Evolutionary conservation across 2,888 invertebrate genomes (phyloP).

Genomic region (Drosophila cognata): DNA sequence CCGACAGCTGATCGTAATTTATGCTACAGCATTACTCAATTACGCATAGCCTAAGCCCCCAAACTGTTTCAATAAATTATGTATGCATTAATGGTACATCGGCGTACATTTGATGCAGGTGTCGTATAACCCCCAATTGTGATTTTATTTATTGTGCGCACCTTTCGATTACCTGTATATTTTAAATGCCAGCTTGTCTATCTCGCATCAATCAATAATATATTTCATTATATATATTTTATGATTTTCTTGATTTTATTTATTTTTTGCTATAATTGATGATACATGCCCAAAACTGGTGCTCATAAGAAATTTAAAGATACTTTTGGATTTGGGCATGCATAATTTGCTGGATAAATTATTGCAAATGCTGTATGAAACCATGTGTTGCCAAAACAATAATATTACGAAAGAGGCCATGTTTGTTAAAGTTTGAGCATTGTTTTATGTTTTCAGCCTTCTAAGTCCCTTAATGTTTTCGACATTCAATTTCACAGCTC

Average conservation of each 20-base stretch:
- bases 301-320: neutral
- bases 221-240: conserved; percentile 31
- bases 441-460: neutral
- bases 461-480: conserved; percentile 42
- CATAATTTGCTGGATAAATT: conserved; percentile 4
- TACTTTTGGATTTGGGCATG: neutral
- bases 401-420: conserved; percentile 12
- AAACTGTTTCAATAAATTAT: conserved; percentile 42
- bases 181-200: conserved; percentile 20
- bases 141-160: conserved; percentile 5
- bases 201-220: conserved; percentile 51
- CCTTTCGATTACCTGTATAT: conserved; percentile 21
- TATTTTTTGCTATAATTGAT: neutral
- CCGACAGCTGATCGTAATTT: conserved; percentile 57
- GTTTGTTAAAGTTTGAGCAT: conserved; percentile 19
- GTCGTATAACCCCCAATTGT: conserved; percentile 6
- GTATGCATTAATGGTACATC: conserved; percentile 15
- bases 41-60: conserved; percentile 6
- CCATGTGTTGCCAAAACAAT: conserved; percentile 22
- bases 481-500: conserved; percentile 78
- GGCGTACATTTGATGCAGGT: conserved; percentile 39
- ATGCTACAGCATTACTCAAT: conserved; percentile 37
- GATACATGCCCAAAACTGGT: neutral
- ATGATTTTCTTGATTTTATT: conserved; percentile 16
- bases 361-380: conserved; percentile 15